Evolutionary conservation across 2,888 invertebrate species (phyloP), one percentile per base, ranked within the genome.

Genomic region (Crioceris asparagi): DNA sequence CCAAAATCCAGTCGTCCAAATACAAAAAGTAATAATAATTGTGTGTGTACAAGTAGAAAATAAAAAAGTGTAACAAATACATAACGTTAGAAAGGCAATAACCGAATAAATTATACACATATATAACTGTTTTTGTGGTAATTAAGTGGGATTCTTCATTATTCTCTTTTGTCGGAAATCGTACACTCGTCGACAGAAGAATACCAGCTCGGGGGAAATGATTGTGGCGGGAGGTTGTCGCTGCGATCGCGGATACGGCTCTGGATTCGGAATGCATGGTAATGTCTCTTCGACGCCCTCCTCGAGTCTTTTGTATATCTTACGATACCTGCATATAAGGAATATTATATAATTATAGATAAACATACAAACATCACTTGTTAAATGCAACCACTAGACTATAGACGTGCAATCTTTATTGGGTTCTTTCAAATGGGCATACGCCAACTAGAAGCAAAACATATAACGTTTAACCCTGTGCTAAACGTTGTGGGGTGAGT

Each of bases 151-250:
- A 58, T 66, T 65, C 47, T 65, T 65, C 29, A 65, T 57, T 42
- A 83, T 74, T 53, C 83, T 72, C 61, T 88, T 91, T 54, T 87
- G 83, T 52, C 92, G 76, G 69, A 90, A 92, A 68, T 96, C 94
- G 70, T 94, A 96, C 41, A 94, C 85, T 53, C 87, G 82, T 32
- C 92, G 80, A 66, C 94, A 94, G 71, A 93, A 88, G 62, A 94
- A 86, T 29, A 96, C 86, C 64, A 90, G 78, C 55, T 93, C 93
- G 6, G 79, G 74, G 38, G 79, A 75, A 33, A 80, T 76, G 50
- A 78, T 66, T 32, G 56, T 43, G 66, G 80, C 61, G 64, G 79
- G 72, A 52, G 83, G 76, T 59, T 72, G 75, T 62, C 78, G 61
- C 43, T 61, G 60, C 38, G 59, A 57, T 40, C 74, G 63, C 4